Conservation (phyloP, 2,113 vertebrate species). For the Anguilla japonica region DNA sequence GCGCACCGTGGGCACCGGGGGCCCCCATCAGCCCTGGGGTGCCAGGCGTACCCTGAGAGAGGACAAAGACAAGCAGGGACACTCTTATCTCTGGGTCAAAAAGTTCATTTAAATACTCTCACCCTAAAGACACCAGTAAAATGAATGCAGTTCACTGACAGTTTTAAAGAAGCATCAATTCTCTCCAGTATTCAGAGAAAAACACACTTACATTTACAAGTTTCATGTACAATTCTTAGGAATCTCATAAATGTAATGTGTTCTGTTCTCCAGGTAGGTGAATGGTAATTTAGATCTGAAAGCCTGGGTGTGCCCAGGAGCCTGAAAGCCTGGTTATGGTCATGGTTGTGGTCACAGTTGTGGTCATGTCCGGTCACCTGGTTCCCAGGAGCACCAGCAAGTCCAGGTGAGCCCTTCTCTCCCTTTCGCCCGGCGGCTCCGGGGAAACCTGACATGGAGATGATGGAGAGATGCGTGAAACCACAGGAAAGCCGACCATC, state of each 20-base stretch:
- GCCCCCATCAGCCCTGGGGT: constrained; percentile 76
- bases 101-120: neutral
- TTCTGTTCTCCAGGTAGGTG: too few species aligned
- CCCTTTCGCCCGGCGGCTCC: constrained; percentile 82
- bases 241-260: neutral
- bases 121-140: neutral
- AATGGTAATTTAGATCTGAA: too few species aligned
- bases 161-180: neutral
- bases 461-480: neutral
- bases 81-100: neutral
- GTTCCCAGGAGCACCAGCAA: constrained; percentile 71
- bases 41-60: constrained; percentile 77
- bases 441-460: constrained; percentile 60
- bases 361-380: constrained; percentile 73
- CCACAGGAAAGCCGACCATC: neutral
- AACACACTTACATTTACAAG: neutral
- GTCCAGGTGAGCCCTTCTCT: constrained; percentile 80
- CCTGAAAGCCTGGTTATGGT: neutral
- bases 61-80: neutral
- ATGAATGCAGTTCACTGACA: neutral
- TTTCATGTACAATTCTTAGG: neutral
- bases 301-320: too few species aligned
- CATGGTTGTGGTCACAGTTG: neutral
- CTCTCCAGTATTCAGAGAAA: neutral
- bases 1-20: constrained; percentile 87